Evolutionary conservation across 2,797 vertebrate species (phyloP).

Genomic region (Rhinophrynus dorsalis): DNA sequence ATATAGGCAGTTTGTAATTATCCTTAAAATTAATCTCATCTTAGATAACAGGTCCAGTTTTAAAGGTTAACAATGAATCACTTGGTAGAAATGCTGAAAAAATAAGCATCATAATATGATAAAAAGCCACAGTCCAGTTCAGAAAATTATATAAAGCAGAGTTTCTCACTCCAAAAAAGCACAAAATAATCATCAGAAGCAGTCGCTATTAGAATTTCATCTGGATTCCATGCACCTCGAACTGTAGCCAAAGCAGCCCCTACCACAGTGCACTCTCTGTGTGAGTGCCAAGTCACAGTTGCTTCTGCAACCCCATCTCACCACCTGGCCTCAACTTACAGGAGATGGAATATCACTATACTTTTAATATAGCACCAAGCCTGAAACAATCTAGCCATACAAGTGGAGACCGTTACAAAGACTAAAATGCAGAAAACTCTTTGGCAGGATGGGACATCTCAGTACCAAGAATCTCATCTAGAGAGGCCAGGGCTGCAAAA

Average conservation of each 20-base stretch:
- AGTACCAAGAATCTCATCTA: too few relatives aligned
- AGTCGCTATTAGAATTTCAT: conserved; percentile 17
- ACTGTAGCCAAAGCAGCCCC: background rate
- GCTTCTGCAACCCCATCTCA: background rate
- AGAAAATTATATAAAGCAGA: background rate
- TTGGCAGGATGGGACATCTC: too few relatives aligned
- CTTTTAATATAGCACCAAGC: too few relatives aligned
- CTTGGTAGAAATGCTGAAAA: too few relatives aligned
- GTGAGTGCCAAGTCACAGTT: conserved; percentile 8
- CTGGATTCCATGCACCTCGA: conserved; percentile 14
- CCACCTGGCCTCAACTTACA: conserved; percentile 13
- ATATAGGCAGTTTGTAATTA: too few relatives aligned
- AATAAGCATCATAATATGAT: background rate
- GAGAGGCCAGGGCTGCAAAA: too few relatives aligned
- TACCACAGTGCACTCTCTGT: conserved; percentile 17
- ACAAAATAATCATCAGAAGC: background rate
- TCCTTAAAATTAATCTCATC: too few relatives aligned
- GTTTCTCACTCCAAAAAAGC: background rate
- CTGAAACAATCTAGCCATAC: too few relatives aligned
- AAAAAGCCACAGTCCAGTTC: background rate
- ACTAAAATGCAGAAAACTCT: too few relatives aligned
- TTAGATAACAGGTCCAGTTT: too few relatives aligned
- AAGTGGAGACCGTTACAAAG: too few relatives aligned
- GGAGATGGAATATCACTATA: background rate
- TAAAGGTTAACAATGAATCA: too few relatives aligned